Evolutionary conservation across 2,888 invertebrate genomes (phyloP).

Genomic region (Sphecodes monilicornis): DNA sequence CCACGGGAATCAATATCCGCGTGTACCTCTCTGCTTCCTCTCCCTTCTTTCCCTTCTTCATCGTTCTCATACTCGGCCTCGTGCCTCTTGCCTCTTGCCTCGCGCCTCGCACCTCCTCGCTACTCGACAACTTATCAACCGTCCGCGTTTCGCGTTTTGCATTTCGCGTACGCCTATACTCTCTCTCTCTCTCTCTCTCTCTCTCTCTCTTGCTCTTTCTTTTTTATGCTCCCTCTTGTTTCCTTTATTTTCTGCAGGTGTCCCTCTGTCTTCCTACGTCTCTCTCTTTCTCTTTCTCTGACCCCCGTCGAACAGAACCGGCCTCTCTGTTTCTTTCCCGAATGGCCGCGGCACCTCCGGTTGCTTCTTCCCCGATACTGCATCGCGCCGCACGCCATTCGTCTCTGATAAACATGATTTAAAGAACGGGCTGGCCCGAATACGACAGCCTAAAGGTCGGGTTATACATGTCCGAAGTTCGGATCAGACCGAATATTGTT

Average conservation of each 20-base stretch:
- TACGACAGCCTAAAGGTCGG: constrained; percentile 65
- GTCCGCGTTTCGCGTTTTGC: constrained; percentile 19
- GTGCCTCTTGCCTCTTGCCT: constrained; percentile 64
- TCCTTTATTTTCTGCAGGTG: neutral
- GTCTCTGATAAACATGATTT: constrained; percentile 82
- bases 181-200: neutral
- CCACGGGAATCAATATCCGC: constrained; percentile 84
- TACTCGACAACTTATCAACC: constrained; percentile 38
- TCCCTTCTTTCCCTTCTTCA: constrained; percentile 71
- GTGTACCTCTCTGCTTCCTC: constrained; percentile 73
- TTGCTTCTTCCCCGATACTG: constrained; percentile 57
- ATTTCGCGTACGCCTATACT: neutral
- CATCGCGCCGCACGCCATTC: constrained; percentile 61
- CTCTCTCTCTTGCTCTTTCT: too few relatives aligned
- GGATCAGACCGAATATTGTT: too few relatives aligned
- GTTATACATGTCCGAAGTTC: too few relatives aligned
- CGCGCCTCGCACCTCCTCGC: constrained; percentile 49
- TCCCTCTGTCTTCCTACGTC: neutral
- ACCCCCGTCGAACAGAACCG: constrained; percentile 45
- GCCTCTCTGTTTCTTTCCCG: constrained; percentile 24
- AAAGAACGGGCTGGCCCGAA: constrained; percentile 74
- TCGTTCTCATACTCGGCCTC: constrained; percentile 75
- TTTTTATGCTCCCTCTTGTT: constrained; percentile 48
- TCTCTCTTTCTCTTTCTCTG: neutral
- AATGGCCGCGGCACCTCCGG: constrained; percentile 76